A percentile compares a stretch with the other conserved stretches of the same genome.
phyloP scores from a whole-genome alignment of 1,140 invertebrate genomes.

The Pogonus chalceus region DNA sequence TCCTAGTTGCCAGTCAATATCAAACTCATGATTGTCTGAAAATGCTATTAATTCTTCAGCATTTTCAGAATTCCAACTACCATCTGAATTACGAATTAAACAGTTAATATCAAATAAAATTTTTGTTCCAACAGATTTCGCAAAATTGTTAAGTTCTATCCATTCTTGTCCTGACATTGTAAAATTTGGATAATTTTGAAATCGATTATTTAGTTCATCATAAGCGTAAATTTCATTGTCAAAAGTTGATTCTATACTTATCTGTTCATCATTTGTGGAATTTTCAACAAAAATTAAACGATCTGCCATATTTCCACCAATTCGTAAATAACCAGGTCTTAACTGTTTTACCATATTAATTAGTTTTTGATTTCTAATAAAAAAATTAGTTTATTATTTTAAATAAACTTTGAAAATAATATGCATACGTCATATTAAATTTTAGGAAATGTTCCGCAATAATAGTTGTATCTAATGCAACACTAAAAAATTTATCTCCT shows the following conservation, averaged over 20 bases:
- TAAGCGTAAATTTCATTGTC: constrained; percentile 32
- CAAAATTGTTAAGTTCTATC: constrained; percentile 51
- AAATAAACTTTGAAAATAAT: not conserved
- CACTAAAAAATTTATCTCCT: constrained; percentile 26
- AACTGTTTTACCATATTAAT: constrained; percentile 43
- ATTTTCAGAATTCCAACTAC: constrained; percentile 53
- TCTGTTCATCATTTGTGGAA: constrained; percentile 10
- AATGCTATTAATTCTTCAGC: constrained; percentile 51
- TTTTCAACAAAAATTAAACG: constrained; percentile 44
- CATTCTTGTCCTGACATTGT: constrained; percentile 40
- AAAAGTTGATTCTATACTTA: constrained; percentile 23
- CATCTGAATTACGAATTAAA: constrained; percentile 45
- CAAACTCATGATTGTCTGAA: constrained; percentile 38
- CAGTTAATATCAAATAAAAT: constrained; percentile 62
- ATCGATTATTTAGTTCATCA: constrained; percentile 25
- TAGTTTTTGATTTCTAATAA: constrained; percentile 37
- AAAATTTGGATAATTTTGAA: constrained; percentile 32
- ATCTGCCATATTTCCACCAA: constrained; percentile 58
- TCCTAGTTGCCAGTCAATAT: constrained; percentile 60
- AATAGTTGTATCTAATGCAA: constrained; percentile 26
- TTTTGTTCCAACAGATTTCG: constrained; percentile 38
- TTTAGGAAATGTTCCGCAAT: constrained; percentile 26
- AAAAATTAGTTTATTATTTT: not conserved
- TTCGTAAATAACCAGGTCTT: constrained; percentile 47
- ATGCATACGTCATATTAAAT: constrained; percentile 26